Evolutionary conservation across 2,797 vertebrate genomes (phyloP).

Genomic region (Xenops minutus): DNA sequence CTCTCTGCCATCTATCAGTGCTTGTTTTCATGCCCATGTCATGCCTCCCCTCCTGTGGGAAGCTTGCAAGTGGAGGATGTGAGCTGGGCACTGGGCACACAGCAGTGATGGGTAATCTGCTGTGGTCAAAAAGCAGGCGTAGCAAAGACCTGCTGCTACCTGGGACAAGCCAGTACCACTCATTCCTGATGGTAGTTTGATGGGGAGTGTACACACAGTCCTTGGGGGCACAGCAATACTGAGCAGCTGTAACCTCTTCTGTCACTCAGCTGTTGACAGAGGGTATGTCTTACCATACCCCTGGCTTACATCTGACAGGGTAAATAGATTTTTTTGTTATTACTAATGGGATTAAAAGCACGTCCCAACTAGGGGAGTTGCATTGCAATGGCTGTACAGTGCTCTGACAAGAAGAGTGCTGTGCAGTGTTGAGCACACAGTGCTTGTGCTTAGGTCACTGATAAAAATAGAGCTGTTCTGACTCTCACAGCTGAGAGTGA

Average conservation of each 20-base stretch:
- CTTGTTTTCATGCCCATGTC: rapidly evolving
- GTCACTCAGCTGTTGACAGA: not conserved
- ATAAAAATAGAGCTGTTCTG: constrained; percentile 47
- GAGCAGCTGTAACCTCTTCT: not conserved
- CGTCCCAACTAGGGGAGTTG: not conserved
- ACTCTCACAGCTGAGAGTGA: not conserved
- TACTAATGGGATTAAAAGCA: constrained; percentile 33
- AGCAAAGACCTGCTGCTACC: not conserved
- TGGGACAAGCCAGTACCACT: rapidly evolving
- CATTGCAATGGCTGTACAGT: not conserved
- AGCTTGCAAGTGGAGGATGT: not conserved
- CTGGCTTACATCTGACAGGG: not conserved
- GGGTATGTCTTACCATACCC: not conserved
- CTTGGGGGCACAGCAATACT: rapidly evolving
- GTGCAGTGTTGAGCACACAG: not conserved
- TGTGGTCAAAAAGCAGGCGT: not conserved
- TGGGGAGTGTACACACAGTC: not conserved
- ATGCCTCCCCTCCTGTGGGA: rapidly evolving
- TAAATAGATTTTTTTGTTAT: constrained; percentile 41
- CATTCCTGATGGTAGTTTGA: not conserved
- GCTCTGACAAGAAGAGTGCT: not conserved
- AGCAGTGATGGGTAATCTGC: not conserved
- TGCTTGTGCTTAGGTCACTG: not conserved
- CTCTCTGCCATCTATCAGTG: rapidly evolving
- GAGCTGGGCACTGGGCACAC: not conserved